Conservation (phyloP, 2,113 vertebrate genomes). For the Kobus ellipsiprymnus region DNA sequence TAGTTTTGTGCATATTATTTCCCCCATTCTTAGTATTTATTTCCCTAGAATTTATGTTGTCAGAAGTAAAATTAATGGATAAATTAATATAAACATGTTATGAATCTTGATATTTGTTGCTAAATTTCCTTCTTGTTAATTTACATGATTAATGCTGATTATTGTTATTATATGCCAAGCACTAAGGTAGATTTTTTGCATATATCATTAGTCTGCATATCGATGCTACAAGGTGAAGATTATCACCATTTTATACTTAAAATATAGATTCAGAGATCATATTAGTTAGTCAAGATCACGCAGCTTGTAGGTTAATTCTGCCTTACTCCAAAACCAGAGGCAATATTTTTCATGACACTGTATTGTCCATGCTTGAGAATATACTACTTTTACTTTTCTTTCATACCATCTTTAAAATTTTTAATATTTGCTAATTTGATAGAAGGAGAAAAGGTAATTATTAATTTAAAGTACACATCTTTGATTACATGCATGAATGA, state of each 20-base stretch:
- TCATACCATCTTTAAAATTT: not conserved
- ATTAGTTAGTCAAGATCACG: not conserved
- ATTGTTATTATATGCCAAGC: not conserved
- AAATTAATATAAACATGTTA: not conserved
- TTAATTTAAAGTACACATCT: not conserved
- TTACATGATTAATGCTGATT: not conserved
- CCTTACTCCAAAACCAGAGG: not conserved
- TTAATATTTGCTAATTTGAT: not conserved
- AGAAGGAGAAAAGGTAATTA: not conserved
- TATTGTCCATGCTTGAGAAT: not conserved
- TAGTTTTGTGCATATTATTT: not conserved
- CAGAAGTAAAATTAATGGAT: not conserved
- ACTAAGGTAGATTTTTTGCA: not conserved
- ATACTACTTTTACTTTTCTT: not conserved
- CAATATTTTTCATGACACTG: not conserved
- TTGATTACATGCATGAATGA: not conserved
- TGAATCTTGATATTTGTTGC: not conserved
- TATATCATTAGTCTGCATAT: not conserved
- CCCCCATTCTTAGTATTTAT: not conserved
- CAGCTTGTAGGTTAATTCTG: not conserved
- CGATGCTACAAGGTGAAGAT: not conserved
- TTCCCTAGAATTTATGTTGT: not conserved
- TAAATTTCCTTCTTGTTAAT: not conserved
- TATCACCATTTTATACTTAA: not conserved
- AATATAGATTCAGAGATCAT: not conserved